These are phyloP conservation scores for Therioaphis trifolii DNA, from an alignment of 2,888 invertebrate genomes.

Conservation along the genomic window DNA sequence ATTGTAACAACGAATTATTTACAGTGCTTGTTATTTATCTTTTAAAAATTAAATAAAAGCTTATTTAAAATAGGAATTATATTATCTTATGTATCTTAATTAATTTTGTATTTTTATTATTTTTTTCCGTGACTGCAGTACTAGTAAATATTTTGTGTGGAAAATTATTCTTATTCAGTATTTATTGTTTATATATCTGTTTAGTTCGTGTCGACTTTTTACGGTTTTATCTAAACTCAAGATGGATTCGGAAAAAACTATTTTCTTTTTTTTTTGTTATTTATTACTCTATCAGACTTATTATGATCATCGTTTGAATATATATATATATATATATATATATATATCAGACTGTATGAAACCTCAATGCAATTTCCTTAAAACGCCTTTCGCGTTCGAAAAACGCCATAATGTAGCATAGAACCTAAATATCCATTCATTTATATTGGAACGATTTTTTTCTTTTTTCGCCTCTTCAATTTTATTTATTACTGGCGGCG, in stretches of 20 bases:
- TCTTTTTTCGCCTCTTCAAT: background rate
- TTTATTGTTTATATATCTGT: background rate
- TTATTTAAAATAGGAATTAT: too few species aligned
- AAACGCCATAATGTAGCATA: constrained; percentile 40
- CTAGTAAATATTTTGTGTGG: background rate
- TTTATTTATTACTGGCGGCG: constrained; percentile 52
- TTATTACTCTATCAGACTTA: constrained; percentile 40
- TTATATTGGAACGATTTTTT: constrained; percentile 43
- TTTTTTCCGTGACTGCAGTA: background rate
- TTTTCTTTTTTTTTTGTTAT: constrained; percentile 38
- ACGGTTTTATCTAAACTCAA: constrained; percentile 44
- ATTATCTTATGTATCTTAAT: background rate
- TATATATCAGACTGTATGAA: constrained; percentile 1
- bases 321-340: background rate
- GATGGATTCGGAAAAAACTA: constrained; percentile 19
- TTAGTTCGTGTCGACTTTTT: constrained; percentile 34
- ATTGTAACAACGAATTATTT: too few species aligned
- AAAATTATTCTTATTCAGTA: too few species aligned
- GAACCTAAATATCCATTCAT: constrained; percentile 53
- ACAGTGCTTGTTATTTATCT: too few species aligned
- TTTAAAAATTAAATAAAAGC: too few species aligned
- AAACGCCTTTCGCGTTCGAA: constrained; percentile 53
- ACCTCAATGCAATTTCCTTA: constrained; percentile 54
- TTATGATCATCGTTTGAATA: constrained; percentile 16
- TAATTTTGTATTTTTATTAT: background rate